phyloP scores from a whole-genome alignment of 2,113 vertebrate genomes.

The Pampusana beccarii region DNA sequence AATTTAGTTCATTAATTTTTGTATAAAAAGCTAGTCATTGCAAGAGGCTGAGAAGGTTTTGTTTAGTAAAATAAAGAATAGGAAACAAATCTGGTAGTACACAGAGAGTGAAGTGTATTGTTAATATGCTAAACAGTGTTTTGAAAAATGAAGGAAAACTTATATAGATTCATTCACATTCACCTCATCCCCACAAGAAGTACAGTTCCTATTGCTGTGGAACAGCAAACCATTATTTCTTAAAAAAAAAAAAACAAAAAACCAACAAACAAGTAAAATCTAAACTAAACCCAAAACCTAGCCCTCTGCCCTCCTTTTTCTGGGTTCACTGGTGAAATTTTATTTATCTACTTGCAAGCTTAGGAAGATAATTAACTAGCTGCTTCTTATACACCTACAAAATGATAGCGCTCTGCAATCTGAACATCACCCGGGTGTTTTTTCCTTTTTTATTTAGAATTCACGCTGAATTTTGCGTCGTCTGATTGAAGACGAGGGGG shows the following conservation, averaged over 20 bases:
- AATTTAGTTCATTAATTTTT: neutral
- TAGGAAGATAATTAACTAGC: conserved; percentile 13
- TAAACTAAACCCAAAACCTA: neutral
- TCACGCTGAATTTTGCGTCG: conserved; percentile 14
- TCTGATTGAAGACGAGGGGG: conserved; percentile 64
- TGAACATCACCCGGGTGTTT: conserved; percentile 21
- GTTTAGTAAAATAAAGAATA: neutral
- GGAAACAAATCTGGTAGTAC: neutral
- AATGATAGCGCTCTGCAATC: neutral
- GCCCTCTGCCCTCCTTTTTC: neutral
- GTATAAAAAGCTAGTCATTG: neutral
- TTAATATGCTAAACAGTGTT: neutral
- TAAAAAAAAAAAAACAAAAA: no score
- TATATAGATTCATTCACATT: neutral
- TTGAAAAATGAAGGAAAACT: neutral
- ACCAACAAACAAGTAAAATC: neutral
- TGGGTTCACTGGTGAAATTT: neutral
- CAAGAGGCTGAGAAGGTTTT: neutral
- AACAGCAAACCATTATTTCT: neutral
- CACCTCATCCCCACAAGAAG: neutral
- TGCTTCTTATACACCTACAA: conserved; percentile 31
- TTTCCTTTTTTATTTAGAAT: conserved; percentile 58
- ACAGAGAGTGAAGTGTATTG: neutral
- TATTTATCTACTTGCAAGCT: neutral
- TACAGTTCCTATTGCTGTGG: neutral